Evolutionary conservation across 2,888 invertebrate genomes (phyloP).

Genomic region (Himalopsyche kuldschensis): DNA sequence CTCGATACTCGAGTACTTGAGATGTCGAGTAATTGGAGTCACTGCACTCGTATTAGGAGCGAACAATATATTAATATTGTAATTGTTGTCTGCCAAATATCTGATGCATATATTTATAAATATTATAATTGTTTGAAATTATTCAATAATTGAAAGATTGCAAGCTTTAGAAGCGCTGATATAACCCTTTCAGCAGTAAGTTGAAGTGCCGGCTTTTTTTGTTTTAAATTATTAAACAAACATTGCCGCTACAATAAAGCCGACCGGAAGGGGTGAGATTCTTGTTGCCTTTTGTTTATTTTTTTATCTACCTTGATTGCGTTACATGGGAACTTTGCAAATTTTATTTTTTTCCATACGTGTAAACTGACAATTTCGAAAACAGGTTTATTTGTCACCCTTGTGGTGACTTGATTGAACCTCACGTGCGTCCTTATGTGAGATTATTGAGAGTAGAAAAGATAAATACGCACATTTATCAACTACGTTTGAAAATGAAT

Average conservation of each 20-base stretch:
- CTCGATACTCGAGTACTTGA: too few relatives aligned
- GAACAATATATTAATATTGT: too few relatives aligned
- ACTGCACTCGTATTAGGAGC: too few relatives aligned
- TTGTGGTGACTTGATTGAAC: not conserved
- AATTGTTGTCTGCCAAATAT: too few relatives aligned
- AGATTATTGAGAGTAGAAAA: too few relatives aligned
- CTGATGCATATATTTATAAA: too few relatives aligned
- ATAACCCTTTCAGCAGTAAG: conserved; percentile 14
- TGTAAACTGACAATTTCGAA: not conserved
- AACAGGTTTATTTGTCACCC: not conserved
- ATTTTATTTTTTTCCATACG: not conserved
- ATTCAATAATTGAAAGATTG: too few relatives aligned
- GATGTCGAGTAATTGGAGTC: too few relatives aligned
- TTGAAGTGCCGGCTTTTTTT: conserved; percentile 25
- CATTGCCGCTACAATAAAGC: conserved; percentile 11
- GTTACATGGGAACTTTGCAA: not conserved
- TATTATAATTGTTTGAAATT: too few relatives aligned
- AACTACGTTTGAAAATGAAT: too few relatives aligned
- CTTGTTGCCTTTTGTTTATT: conserved; percentile 30
- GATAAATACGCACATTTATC: too few relatives aligned
- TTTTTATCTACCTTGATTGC: not conserved
- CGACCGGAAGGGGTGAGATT: conserved; percentile 23
- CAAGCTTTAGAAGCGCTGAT: not conserved
- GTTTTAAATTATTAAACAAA: conserved; percentile 29
- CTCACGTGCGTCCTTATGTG: too few relatives aligned